phyloP scores from a whole-genome alignment of 1,140 invertebrate species.

The Anadara kagoshimensis region DNA sequence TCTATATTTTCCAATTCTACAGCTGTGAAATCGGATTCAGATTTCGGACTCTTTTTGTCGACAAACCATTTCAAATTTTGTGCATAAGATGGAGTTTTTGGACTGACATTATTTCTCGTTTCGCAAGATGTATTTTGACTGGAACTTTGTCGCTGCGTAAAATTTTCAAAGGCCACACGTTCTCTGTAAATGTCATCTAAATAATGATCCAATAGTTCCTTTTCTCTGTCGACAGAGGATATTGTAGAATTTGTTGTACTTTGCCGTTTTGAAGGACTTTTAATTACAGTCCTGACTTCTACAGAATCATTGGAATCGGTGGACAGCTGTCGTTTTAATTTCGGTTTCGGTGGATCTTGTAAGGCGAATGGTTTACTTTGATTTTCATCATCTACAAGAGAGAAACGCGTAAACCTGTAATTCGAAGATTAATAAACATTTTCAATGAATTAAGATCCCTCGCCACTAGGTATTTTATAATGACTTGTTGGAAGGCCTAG shows the following conservation, averaged over 20 bases:
- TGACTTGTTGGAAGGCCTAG: too few species aligned
- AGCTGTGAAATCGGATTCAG: slow-evolving; percentile 2
- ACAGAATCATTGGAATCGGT: slow-evolving; percentile 24
- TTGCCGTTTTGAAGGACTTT: slow-evolving; percentile 16
- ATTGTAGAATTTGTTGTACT: neutral
- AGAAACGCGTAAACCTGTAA: too few species aligned
- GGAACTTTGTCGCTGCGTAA: too few species aligned
- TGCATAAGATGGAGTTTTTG: slow-evolving; percentile 9
- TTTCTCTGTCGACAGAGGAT: neutral
- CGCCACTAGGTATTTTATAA: too few species aligned
- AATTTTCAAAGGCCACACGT: too few species aligned
- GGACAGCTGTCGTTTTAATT: slow-evolving; percentile 34
- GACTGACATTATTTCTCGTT: neutral
- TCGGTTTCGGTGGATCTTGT: slow-evolving; percentile 34
- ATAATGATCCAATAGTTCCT: too few species aligned
- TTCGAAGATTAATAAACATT: too few species aligned
- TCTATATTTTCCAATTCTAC: neutral
- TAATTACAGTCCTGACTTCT: slow-evolving; percentile 6
- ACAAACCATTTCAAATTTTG: slow-evolving; percentile 20
- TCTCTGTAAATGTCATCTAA: too few species aligned
- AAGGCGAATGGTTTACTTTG: slow-evolving; percentile 16
- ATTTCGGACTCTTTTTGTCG: neutral
- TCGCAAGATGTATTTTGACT: too few species aligned
- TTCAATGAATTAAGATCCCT: too few species aligned
- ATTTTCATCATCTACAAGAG: too few species aligned